Evolutionary conservation across 2,888 invertebrate genomes (phyloP), one percentile per base, ranked within the genome.

Genomic region (Criorhina ranunculi): DNA sequence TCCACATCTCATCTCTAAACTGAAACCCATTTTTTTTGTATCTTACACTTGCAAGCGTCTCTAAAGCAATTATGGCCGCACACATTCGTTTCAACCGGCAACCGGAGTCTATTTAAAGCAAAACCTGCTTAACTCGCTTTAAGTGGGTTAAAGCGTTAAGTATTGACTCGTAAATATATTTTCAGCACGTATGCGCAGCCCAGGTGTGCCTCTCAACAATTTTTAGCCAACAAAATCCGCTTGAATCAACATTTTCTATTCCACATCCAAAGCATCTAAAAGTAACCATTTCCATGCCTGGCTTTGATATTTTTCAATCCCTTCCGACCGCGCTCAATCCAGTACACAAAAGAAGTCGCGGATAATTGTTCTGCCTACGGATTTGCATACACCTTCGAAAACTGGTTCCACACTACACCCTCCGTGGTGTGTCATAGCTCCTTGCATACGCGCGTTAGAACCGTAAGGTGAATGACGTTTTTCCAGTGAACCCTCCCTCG

Each of bases 371-470:
- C 11, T 57, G 24, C 67, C 49, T 57, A 46, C n/a, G 35, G 1
- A 46, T 75, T 62, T 62, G 51, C 51, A 44, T 51, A 59, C 17
- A n/a, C 19, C 40, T 29, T 44, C 46, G 17, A 2, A 75, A 66
- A 66, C 57, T 40, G 17, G 57, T 66, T 59, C 33, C 33, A 69
- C 15, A 37, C 11, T 19, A 46, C 51, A 24, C 5, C 1, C 11
- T 19, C 12, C 33, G 15, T n/a, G 17, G 42, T 42, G 12, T 31
- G 44, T 64, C 55, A 62, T 55, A 64, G 44, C 55, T 75, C 29
- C 33, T 46, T 29, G 55, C n/a, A 46, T 64, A 17, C 42, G 31
- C 42, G 29, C 11, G 12, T 11, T 70, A 1, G 24, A 69, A 17
- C 46, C 33, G 11, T 31, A 31, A 60, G 37, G 31, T 49, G 49